Percentiles rank a stretch among this genome's conserved stretches.
Conservation (phyloP, 2,888 invertebrate genomes). For the Netelia inedita region DNA sequence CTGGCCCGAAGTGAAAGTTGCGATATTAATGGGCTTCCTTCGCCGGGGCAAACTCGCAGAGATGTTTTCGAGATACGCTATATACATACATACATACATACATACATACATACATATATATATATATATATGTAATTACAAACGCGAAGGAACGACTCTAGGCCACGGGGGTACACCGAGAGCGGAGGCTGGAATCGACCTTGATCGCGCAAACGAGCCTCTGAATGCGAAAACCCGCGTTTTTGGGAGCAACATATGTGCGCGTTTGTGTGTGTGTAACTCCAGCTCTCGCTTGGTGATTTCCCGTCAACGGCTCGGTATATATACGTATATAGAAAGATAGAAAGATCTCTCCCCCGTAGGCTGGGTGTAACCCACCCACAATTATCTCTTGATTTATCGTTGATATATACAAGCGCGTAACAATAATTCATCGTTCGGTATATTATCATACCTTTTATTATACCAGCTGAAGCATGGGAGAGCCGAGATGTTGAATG, state of each 20-base stretch:
- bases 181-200: constrained; percentile 62
- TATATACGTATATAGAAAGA: constrained; percentile 16
- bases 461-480: not conserved
- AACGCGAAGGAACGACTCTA: constrained; percentile 60
- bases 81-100: constrained; percentile 27
- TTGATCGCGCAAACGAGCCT: constrained; percentile 67
- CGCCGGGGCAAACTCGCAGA: constrained; percentile 44
- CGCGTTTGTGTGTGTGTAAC: not conserved
- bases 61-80: constrained; percentile 65
- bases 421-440: constrained; percentile 31
- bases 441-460: not conserved
- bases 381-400: constrained; percentile 59
- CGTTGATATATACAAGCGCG: constrained; percentile 16
- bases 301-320: constrained; percentile 39
- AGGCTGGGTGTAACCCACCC: constrained; percentile 13
- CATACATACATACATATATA: not conserved
- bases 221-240: constrained; percentile 62
- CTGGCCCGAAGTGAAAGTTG: constrained; percentile 70
- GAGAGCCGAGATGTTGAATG: not conserved
- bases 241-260: constrained; percentile 42
- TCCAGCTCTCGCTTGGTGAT: constrained; percentile 29
- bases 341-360: constrained; percentile 25
- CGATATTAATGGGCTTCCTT: constrained; percentile 68
- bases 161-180: constrained; percentile 61
- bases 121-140: constrained; percentile 12